Evolutionary conservation across 2,113 vertebrate species (phyloP), one percentile per base, ranked within the genome.

Genomic region (Forbesichthys agassizii): DNA sequence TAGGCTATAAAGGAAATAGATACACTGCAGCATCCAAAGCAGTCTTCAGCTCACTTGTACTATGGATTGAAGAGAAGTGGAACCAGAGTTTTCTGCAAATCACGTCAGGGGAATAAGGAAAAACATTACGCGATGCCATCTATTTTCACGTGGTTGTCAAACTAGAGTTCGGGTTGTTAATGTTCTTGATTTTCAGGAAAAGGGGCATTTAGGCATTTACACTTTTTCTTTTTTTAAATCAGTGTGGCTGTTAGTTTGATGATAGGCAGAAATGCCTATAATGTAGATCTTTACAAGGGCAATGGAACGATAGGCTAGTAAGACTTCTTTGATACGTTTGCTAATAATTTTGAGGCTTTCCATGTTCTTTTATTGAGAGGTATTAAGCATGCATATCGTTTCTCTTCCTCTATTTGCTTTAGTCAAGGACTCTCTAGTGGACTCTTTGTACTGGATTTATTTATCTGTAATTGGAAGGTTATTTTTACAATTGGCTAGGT

Each of bases 391-490:
- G 66, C 57, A 74, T 61, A 27, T 36, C 20, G 64, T 72, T 82
- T 55, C 61, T 71, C 76, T 81, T 78, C 74, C 74, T 84, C 73
- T 60, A 71, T 57, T 87, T 70, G 64, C 75, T 74, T 65, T 20
- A 72, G 77, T 64, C 53, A 87, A 88, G 86, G 2, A 61, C 74
- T 70, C 84, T 73, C 78, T 33, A 27, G 78, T 82, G 83, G 48
- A 56, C 20, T 48, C 71, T 81, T 59, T 64, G 53, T 14, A 18
- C 9, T 48, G 69, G 72, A 89, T 89, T 87, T 86, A 87, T 89
- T 88, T 83, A 78, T 67, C 75, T 90, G 87, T 87, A 91, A 90
- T 90, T 86, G 78, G 42, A 64, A 64, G 64, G 69, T 73, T 79
- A 71, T 69, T 74, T 79, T 61, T 57, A 71, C 79, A 75, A 84